A percentile compares a stretch with the other conserved stretches of the same genome.
phyloP scores from a whole-genome alignment of 2,797 vertebrate species.

The Pampus argenteus region DNA sequence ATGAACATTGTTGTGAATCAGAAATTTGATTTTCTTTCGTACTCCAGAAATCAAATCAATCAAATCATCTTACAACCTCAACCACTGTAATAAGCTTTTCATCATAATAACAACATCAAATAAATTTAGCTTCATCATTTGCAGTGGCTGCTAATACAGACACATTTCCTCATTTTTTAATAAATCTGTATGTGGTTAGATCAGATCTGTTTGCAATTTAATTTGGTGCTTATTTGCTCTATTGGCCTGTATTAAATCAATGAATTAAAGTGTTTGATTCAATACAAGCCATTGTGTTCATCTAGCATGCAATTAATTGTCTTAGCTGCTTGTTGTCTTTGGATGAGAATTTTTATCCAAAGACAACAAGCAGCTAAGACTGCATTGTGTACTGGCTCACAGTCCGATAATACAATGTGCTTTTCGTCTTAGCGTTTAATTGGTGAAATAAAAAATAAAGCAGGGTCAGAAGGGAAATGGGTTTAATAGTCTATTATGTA shows the following conservation, averaged over 20 bases:
- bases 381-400: neutral
- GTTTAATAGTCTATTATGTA: neutral
- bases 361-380: neutral
- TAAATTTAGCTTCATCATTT: conserved; percentile 8
- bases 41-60: no score
- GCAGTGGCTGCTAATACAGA: neutral
- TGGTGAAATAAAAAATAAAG: neutral
- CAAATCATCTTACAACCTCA: neutral
- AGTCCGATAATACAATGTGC: neutral
- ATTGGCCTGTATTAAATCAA: conserved; percentile 9
- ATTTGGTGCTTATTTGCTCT: neutral
- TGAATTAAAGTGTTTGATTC: conserved; percentile 4
- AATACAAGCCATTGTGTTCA: neutral
- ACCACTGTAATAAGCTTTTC: neutral
- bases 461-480: neutral
- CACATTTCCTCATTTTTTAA: conserved; percentile 23
- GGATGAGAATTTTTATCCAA: conserved; percentile 12
- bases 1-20: no score
- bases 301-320: conserved; percentile 23
- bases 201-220: conserved; percentile 25
- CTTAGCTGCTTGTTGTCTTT: no score
- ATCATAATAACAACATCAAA: neutral
- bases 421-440: neutral
- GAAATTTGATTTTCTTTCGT: neutral
- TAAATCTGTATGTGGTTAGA: conserved; percentile 19